phyloP scores from a whole-genome alignment of 1,140 invertebrate species.

The Lanistes nyassanus region DNA sequence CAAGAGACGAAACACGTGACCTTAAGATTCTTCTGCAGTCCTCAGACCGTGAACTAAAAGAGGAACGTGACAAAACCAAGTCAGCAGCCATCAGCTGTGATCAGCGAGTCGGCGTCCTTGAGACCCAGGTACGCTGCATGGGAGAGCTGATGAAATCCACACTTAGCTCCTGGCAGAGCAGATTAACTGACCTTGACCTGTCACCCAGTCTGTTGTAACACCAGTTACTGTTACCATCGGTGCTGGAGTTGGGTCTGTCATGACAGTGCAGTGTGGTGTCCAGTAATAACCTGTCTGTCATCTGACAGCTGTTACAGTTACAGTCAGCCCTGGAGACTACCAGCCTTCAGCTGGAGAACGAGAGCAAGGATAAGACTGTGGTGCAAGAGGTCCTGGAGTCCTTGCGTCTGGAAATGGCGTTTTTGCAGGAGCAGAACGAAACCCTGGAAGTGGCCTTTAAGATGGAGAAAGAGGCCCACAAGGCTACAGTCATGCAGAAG shows the following conservation, averaged over 20 bases:
- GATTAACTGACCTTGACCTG: no score
- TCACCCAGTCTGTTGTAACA: no score
- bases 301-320: background rate
- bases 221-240: no score
- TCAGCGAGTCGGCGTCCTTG: slow-evolving; percentile 25
- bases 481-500: background rate
- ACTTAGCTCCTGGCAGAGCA: no score
- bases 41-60: slow-evolving; percentile 43
- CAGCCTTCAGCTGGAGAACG: slow-evolving; percentile 14
- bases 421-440: slow-evolving; percentile 14
- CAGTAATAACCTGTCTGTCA: background rate
- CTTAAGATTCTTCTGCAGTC: slow-evolving; percentile 37
- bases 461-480: background rate
- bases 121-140: slow-evolving; percentile 30
- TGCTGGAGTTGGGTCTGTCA: no score
- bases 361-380: slow-evolving; percentile 11
- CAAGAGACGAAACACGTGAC: slow-evolving; percentile 39
- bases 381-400: slow-evolving; percentile 18
- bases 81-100: background rate
- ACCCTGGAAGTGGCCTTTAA: slow-evolving; percentile 9
- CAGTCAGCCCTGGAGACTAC: slow-evolving; percentile 9
- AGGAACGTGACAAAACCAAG: slow-evolving; percentile 17
- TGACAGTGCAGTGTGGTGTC: no score
- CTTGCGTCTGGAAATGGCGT: slow-evolving; percentile 21
- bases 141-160: no score